Base-by-base conservation (phyloP, 2,888 invertebrate genomes). In the Drosophila quinaria region DNA sequence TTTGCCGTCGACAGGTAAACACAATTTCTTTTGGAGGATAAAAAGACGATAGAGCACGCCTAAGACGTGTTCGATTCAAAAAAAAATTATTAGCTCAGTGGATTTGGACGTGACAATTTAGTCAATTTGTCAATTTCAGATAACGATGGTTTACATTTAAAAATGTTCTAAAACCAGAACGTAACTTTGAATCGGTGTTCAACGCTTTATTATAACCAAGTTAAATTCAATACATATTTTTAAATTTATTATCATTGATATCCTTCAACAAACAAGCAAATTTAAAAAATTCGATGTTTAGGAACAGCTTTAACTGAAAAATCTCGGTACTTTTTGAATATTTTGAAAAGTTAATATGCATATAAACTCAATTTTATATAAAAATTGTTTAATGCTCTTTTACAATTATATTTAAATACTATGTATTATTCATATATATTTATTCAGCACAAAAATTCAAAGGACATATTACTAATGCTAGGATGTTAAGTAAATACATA, bases 51-150 rank as follows among this genome's bases (percentile, higher is more conserved):
- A 63, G 59, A 54, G 41, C 17, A 71, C 54, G 54, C 35, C 19
- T 17, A 17, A 63, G 46, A 75, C 70, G 74, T 75, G 70, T 29
- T 35, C 50, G 33, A 59, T 31, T 63, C 13, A 19, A 59, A 55
- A 19, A 59, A 55, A 52, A 3, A 22, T 13, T 17, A n/a, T 35
- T 49, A 49, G 25, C 47, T 47, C 22, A 59, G 39, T 47, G 9
- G 51, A 64, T 15, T n/a, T 17, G 51, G 41, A 74, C 76, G 76
- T 74, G 74, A 70, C 63, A 56, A 46, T 46, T 46, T 42, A n/a
- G 31, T 22, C 11, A 33, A 55, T 63, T 39, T 37, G 4, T 11
- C 10, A 4, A n/a, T 33, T 54, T 29, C 4, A 13, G 15, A 31
- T 50, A 44, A 29, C 19, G n/a, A 11, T 42, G 11, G 4, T 4